Evolutionary conservation across 2,888 invertebrate species (phyloP).

Genomic region (Dryococelus australis): DNA sequence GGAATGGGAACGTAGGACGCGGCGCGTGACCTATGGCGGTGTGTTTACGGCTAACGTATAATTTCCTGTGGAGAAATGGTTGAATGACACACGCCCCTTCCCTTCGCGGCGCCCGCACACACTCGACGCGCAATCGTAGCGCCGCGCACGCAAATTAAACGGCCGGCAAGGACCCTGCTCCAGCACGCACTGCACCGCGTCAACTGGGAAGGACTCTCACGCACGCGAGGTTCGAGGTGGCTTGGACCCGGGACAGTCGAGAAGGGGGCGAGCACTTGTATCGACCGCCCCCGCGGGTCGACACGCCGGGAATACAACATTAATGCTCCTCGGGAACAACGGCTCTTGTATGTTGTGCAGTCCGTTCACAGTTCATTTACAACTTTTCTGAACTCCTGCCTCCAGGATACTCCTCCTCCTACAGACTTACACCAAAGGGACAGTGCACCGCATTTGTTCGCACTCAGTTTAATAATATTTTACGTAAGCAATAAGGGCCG

Average conservation of each 20-base stretch:
- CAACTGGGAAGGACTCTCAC: neutral
- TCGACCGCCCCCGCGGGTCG: no score
- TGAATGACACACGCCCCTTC: slow-evolving; percentile 10
- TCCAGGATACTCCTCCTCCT: no score
- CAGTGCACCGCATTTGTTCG: no score
- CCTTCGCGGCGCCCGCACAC: neutral
- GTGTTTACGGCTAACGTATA: neutral
- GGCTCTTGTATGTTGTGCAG: no score
- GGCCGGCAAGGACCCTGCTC: neutral
- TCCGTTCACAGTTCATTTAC: no score
- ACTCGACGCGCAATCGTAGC: neutral
- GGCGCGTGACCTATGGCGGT: neutral
- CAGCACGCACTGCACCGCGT: neutral
- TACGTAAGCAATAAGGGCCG: no score
- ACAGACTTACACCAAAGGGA: no score
- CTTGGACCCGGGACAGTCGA: neutral
- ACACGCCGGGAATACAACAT: no score
- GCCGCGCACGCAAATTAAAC: slow-evolving; percentile 1
- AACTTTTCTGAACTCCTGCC: no score
- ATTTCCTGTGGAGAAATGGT: slow-evolving; percentile 7
- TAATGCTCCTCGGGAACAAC: no score
- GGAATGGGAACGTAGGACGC: neutral
- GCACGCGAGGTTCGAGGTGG: neutral
- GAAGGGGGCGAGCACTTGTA: no score
- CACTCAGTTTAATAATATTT: no score